A percentile compares a stretch with the other conserved stretches of the same genome.
These are phyloP conservation scores for Gasterosteus nipponicus DNA, from an alignment of 2,113 vertebrate species.

Conservation along the genomic window DNA sequence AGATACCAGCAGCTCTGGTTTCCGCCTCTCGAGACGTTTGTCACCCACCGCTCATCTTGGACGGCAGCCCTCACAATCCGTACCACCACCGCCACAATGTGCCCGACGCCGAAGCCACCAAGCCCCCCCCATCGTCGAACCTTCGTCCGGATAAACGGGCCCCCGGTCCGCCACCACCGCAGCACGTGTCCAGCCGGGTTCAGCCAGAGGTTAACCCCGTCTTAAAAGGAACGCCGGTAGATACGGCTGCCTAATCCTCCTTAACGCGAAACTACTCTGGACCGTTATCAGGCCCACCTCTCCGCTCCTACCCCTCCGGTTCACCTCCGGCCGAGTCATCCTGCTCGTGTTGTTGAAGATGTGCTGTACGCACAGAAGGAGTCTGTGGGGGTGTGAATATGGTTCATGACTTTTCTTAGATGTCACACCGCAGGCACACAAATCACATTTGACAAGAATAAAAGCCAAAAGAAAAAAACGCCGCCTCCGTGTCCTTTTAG, in stretches of 20 bases:
- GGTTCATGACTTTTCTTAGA: slow-evolving; percentile 48
- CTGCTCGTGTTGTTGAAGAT: not conserved
- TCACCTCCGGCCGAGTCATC: too few species aligned
- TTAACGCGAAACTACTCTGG: slow-evolving; percentile 81
- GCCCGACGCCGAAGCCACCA: slow-evolving; percentile 10
- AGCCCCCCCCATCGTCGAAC: not conserved
- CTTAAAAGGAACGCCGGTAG: slow-evolving; percentile 78
- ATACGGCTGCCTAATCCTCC: slow-evolving; percentile 84
- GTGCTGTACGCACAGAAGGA: not conserved
- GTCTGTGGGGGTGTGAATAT: slow-evolving; percentile 11
- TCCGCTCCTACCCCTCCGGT: too few species aligned
- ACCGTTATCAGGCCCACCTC: slow-evolving; percentile 69
- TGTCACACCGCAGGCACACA: slow-evolving; percentile 39
- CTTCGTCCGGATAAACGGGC: slow-evolving; percentile 15
- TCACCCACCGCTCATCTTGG: not conserved
- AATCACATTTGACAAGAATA: slow-evolving; percentile 3
- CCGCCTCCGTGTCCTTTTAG: not conserved
- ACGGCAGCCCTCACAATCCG: not conserved
- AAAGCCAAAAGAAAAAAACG: not conserved
- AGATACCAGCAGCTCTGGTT: not conserved
- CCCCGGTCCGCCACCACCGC: slow-evolving; percentile 30
- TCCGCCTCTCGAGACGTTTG: not conserved
- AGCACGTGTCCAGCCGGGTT: slow-evolving; percentile 75
- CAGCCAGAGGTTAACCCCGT: slow-evolving; percentile 81
- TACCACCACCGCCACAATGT: slow-evolving; percentile 6